A percentile compares a stretch with the other conserved stretches of the same genome.
Evolutionary conservation across 2,888 invertebrate species (phyloP).

Genomic region (Tachina lurida): DNA sequence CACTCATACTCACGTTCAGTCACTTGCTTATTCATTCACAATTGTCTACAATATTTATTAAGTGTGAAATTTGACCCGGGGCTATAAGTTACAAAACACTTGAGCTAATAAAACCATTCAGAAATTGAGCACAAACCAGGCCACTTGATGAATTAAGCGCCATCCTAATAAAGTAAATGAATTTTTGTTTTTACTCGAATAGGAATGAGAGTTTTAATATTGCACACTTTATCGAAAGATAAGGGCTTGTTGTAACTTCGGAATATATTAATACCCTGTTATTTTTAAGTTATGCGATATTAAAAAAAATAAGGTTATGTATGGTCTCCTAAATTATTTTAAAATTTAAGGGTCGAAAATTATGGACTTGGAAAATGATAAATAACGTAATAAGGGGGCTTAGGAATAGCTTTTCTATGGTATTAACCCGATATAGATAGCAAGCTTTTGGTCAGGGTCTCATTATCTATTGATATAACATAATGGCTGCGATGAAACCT

Average conservation of each 20-base stretch:
- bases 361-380: no score
- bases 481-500: no score
- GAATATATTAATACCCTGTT: no score
- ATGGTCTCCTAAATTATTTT: no score
- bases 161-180: conserved; percentile 32
- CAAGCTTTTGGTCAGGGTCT: no score
- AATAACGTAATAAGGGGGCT: no score
- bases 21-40: conserved; percentile 33
- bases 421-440: no score
- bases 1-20: conserved; percentile 54
- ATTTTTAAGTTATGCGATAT: no score
- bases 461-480: no score
- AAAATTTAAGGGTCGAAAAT: no score
- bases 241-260: neutral
- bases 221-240: neutral
- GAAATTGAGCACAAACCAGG: conserved; percentile 67
- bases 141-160: conserved; percentile 70
- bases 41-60: conserved; percentile 57
- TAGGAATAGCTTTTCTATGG: no score
- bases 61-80: conserved; percentile 82
- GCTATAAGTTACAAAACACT: conserved; percentile 81
- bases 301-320: no score
- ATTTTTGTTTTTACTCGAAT: neutral
- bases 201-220: neutral
- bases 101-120: conserved; percentile 75